Percentiles rank a stretch among this genome's conserved stretches.
Evolutionary conservation across 2,797 vertebrate genomes (phyloP).

Genomic region (Protosalanx chinensis): DNA sequence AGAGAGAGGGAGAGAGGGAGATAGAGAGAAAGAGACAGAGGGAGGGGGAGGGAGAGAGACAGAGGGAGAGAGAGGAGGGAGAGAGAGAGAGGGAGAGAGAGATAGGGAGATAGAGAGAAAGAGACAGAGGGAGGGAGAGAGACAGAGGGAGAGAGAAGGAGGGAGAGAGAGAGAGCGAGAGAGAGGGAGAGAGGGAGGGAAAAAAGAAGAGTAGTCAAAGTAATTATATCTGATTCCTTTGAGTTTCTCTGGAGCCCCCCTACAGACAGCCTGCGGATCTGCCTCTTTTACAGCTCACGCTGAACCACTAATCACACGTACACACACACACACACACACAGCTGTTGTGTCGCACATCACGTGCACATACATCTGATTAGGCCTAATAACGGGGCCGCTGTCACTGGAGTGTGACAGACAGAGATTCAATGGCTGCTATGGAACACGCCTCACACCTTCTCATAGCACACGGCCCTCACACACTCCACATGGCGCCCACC

Average conservation of each 20-base stretch:
- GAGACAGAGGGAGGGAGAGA: slow-evolving; percentile 5
- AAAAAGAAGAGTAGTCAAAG: slow-evolving; percentile 20
- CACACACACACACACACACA: slow-evolving; percentile 10
- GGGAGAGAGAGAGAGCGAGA: not conserved
- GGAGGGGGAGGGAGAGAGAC: no score
- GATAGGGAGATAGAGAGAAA: slow-evolving; percentile 20
- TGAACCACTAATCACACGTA: not conserved
- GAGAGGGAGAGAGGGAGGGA: not conserved
- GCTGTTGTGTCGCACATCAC: slow-evolving; percentile 4
- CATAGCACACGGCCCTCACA: slow-evolving; percentile 3
- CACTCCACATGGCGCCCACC: slow-evolving; percentile 20
- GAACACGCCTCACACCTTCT: not conserved
- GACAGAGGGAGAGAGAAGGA: not conserved
- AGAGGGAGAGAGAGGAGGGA: slow-evolving; percentile 3
- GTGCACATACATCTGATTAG: slow-evolving; percentile 38
- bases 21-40: not conserved
- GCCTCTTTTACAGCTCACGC: not conserved
- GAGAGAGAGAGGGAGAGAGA: not conserved
- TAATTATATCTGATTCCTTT: slow-evolving; percentile 39
- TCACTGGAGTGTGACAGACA: slow-evolving; percentile 35
- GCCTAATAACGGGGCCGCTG: slow-evolving; percentile 40
- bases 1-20: not conserved
- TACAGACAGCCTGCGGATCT: not conserved
- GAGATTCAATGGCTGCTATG: not conserved
- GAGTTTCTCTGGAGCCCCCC: slow-evolving; percentile 24